Base-by-base conservation (phyloP, 2,113 vertebrate genomes). In the Podarcis cretensis region DNA sequence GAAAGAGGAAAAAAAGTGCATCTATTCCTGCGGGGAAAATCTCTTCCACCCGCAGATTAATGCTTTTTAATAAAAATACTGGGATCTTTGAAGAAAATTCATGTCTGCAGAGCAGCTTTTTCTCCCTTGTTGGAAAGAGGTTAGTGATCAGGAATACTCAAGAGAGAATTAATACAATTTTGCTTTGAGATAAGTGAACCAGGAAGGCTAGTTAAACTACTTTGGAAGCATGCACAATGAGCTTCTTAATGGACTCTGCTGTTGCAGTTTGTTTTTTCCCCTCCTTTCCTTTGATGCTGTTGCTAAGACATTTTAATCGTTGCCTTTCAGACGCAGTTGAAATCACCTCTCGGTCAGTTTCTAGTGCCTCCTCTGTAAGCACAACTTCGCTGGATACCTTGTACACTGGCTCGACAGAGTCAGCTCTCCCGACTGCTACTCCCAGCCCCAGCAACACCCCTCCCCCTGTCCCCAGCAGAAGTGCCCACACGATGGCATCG, bases 381-480 rank as follows among this genome's bases (percentile, higher is more conserved):
- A 98, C 97, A 1, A 95, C 97, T 76, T 99, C 99, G 75, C 92
- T 98, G 76, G 98, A 99, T 85, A 99, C 98, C 0, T 93, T 98
- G 92, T 98, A 97, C 94, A 98, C 97, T 0, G 96, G 97, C 91
- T 99, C 98, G 10, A 98, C 98, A 0, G 98, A 99, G 40, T 95
- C 93, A 0, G 98, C 97, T 84, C 96, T 98, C 78, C 97, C 95
- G 0, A 94, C 95, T 0, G 93, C 95, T 85, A 81, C 96, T 13
- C 96, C 98, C 89, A 99, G 98, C 90, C 97, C 97, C 16, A 97
- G 98, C 89, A 98, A 97, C 95, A 98, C 98, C 0, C 99, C 99
- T 0, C 99, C 98, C 2, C 98, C 99, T 0, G 97, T 99, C 25
- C 99, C 99, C 0, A 98, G 97, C 85, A 97, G 99, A 9, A 96